Conservation (phyloP, 2,113 vertebrate species). For the Sebastes fasciatus region DNA sequence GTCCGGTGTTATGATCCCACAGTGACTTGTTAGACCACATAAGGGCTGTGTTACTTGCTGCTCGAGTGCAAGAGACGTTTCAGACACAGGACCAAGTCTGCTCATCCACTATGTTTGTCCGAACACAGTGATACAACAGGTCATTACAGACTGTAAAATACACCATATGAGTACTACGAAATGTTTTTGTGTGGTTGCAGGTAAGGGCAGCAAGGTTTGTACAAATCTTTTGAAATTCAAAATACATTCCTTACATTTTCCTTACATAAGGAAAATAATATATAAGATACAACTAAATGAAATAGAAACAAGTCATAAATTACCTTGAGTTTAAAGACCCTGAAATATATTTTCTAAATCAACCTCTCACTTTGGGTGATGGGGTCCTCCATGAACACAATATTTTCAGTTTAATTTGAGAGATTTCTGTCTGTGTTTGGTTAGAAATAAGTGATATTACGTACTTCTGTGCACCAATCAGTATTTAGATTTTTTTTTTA, state of each 20-base stretch:
- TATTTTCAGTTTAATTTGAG: neutral
- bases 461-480: neutral
- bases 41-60: slow-evolving; percentile 27
- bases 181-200: neutral
- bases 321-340: neutral
- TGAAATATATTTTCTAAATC: neutral
- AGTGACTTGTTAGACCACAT: slow-evolving; percentile 55
- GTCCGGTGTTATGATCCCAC: slow-evolving; percentile 22
- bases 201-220: neutral
- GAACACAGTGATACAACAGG: slow-evolving; percentile 2
- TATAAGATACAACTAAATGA: neutral
- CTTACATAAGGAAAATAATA: neutral
- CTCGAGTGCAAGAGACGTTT: slow-evolving; percentile 30
- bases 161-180: neutral
- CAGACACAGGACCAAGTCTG: slow-evolving; percentile 5
- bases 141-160: neutral
- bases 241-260: neutral
- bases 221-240: neutral
- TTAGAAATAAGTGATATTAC: no score
- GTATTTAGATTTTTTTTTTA: neutral
- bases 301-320: neutral
- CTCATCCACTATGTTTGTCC: slow-evolving; percentile 24
- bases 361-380: neutral
- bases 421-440: neutral
- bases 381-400: neutral